A percentile compares a stretch with the other conserved stretches of the same genome.
phyloP scores from a whole-genome alignment of 2,797 vertebrate genomes.

The Aldrovandia affinis region DNA sequence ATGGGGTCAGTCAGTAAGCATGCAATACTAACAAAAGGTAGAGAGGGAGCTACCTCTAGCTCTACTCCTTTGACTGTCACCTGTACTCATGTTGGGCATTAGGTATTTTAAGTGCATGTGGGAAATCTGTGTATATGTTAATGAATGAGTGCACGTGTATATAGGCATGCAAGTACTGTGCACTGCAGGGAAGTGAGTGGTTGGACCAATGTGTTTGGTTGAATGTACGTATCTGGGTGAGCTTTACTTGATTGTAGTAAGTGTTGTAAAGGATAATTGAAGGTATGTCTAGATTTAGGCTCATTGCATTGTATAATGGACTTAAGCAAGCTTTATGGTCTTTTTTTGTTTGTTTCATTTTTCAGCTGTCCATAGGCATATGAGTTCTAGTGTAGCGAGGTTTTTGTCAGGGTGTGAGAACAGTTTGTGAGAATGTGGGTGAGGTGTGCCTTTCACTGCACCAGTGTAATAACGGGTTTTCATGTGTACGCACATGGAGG shows the following conservation, averaged over 20 bases:
- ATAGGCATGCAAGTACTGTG: neutral
- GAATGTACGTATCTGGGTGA: slow-evolving; percentile 8
- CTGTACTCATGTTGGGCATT: slow-evolving; percentile 28
- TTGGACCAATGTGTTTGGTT: neutral
- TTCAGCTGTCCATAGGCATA: neutral
- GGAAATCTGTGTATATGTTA: neutral
- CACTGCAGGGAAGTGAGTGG: neutral
- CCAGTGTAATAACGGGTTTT: neutral
- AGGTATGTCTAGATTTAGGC: neutral
- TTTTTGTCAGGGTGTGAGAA: no score
- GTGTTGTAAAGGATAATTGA: neutral
- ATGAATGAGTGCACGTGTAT: neutral
- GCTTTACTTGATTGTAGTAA: slow-evolving; percentile 14
- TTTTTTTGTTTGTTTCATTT: neutral
- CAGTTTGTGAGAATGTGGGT: neutral
- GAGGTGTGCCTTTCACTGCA: no score
- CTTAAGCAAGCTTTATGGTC: neutral
- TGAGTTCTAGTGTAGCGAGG: neutral
- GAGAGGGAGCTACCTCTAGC: no score
- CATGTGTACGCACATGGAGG: neutral
- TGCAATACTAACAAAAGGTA: no score
- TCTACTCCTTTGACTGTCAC: slow-evolving; percentile 14
- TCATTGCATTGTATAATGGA: neutral
- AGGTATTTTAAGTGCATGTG: slow-evolving; percentile 30
- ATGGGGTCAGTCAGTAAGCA: slow-evolving; percentile 22